A percentile compares a stretch with the other conserved stretches of the same genome.
phyloP scores from a whole-genome alignment of 2,113 vertebrate genomes.

The Pelecanus crispus region DNA sequence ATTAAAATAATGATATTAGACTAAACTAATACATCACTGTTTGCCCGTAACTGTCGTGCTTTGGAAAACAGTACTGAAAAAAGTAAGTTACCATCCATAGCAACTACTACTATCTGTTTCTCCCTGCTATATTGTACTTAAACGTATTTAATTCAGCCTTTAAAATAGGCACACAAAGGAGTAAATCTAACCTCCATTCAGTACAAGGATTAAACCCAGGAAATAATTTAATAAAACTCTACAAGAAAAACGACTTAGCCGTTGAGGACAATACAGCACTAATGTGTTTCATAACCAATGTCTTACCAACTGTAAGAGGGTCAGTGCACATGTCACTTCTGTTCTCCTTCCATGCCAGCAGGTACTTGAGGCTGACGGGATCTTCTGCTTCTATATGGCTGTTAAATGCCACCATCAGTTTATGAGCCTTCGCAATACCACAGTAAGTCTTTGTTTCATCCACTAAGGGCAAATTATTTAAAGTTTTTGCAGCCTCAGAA shows the following conservation, averaged over 20 bases:
- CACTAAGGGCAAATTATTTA: slow-evolving; percentile 43
- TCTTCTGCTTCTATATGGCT: slow-evolving; percentile 55
- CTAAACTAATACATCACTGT: not conserved
- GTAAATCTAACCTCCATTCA: not conserved
- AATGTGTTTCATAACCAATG: slow-evolving; percentile 56
- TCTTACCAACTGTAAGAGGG: slow-evolving; percentile 69
- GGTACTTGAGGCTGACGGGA: slow-evolving; percentile 52
- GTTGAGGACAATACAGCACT: slow-evolving; percentile 43
- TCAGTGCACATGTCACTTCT: slow-evolving; percentile 72
- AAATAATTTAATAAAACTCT: slow-evolving; percentile 37
- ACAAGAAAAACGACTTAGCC: slow-evolving; percentile 38
- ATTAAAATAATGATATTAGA: not conserved
- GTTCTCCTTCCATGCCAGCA: slow-evolving; percentile 74
- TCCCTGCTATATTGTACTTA: not conserved
- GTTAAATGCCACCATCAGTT: slow-evolving; percentile 64
- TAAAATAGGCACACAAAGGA: not conserved
- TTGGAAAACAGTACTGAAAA: not conserved
- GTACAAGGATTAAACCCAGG: not conserved
- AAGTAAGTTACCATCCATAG: not conserved
- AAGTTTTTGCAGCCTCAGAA: slow-evolving; percentile 63
- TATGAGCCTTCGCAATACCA: slow-evolving; percentile 73
- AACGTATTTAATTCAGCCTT: not conserved
- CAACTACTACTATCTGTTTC: not conserved
- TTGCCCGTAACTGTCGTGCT: not conserved
- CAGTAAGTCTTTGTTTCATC: slow-evolving; percentile 74